Percentiles rank a stretch among this genome's conserved stretches.
Evolutionary conservation across 2,888 invertebrate species (phyloP).

Genomic region (Dastarcus helophoroides): DNA sequence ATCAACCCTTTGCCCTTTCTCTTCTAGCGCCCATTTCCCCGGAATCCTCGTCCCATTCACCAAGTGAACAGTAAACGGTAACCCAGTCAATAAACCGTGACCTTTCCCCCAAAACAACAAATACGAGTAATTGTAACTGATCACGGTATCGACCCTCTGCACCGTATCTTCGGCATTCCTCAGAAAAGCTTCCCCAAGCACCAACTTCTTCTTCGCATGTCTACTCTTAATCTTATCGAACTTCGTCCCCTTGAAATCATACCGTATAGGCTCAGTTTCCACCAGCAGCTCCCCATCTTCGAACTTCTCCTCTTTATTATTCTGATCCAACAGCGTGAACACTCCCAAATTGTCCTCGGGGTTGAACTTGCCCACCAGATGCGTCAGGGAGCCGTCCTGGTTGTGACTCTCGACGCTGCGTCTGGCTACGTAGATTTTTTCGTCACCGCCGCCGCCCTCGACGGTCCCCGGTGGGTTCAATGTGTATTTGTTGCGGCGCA

Average conservation of each 20-base stretch:
- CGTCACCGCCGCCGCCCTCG: slow-evolving; percentile 39
- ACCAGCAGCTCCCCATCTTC: slow-evolving; percentile 64
- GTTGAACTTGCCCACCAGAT: slow-evolving; percentile 61
- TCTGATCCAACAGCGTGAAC: slow-evolving; percentile 54
- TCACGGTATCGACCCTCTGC: slow-evolving; percentile 57
- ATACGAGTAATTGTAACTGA: slow-evolving; percentile 59
- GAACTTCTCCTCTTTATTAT: slow-evolving; percentile 44
- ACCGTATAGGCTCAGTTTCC: slow-evolving; percentile 68
- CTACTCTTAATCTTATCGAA: slow-evolving; percentile 34
- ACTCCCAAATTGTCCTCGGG: slow-evolving; percentile 53
- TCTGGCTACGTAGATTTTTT: slow-evolving; percentile 30
- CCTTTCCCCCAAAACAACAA: slow-evolving; percentile 70
- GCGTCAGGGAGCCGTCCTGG: slow-evolving; percentile 34
- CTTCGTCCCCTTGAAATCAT: slow-evolving; percentile 50
- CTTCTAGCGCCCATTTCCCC: slow-evolving; percentile 54
- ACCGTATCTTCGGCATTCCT: slow-evolving; percentile 36
- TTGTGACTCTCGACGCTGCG: slow-evolving; percentile 22
- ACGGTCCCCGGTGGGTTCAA: slow-evolving; percentile 58
- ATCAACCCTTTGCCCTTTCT: slow-evolving; percentile 44
- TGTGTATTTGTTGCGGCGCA: slow-evolving; percentile 59
- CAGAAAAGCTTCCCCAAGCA: slow-evolving; percentile 36
- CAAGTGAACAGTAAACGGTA: slow-evolving; percentile 52
- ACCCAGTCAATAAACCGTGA: slow-evolving; percentile 58
- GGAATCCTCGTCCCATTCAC: slow-evolving; percentile 46
- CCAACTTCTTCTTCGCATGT: slow-evolving; percentile 24